Conservation (phyloP, 2,888 invertebrate genomes). For the Parapristionchus giblindavisi region DNA sequence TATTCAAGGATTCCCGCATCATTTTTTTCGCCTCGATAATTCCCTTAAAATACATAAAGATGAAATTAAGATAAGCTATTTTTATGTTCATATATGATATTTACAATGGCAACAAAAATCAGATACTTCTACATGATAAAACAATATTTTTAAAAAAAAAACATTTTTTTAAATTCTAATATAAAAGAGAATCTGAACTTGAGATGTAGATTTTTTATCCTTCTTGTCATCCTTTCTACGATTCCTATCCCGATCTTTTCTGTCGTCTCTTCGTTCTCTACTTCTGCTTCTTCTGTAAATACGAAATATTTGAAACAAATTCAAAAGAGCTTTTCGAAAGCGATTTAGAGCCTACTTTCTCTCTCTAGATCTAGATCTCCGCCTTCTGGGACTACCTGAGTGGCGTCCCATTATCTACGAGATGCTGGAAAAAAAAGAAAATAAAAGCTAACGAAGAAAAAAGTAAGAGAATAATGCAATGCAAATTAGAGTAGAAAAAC, state of each 20-base stretch:
- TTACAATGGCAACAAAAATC: too few relatives aligned
- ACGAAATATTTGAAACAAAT: background rate
- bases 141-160: too few relatives aligned
- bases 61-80: background rate
- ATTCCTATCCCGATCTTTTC: background rate
- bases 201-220: slow-evolving; percentile 11
- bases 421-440: background rate
- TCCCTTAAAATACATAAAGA: background rate
- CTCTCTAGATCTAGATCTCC: slow-evolving; percentile 32
- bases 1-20: slow-evolving; percentile 30
- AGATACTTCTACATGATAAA: too few relatives aligned
- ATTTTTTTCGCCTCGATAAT: slow-evolving; percentile 33
- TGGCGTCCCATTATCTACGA: slow-evolving; percentile 26
- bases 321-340: background rate
- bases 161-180: background rate
- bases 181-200: slow-evolving; percentile 22
- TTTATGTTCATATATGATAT: background rate
- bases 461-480: background rate
- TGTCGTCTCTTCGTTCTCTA: slow-evolving; percentile 19
- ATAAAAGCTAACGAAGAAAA: background rate
- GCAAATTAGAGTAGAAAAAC: background rate
- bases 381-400: slow-evolving; percentile 30
- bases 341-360: too few relatives aligned
- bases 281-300: slow-evolving; percentile 23
- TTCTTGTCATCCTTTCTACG: slow-evolving; percentile 8